Evolutionary conservation across 2,888 invertebrate species (phyloP).

Genomic region (Cantharis nigra): DNA sequence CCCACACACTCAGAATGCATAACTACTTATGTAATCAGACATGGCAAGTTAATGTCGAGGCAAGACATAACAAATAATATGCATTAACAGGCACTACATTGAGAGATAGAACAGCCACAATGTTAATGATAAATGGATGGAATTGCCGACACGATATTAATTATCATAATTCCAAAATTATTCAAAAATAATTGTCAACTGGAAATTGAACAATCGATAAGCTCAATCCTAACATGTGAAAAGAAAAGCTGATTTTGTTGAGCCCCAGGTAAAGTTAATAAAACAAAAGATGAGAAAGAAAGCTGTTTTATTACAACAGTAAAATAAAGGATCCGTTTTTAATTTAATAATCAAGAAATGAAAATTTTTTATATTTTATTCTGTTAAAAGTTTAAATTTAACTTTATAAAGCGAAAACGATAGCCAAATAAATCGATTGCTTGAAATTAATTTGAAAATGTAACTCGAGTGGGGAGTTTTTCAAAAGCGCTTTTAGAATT

Average conservation of each 20-base stretch:
- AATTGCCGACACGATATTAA: not conserved
- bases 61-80: not conserved
- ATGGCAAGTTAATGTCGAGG: constrained; percentile 8
- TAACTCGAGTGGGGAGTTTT: not conserved
- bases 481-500: constrained; percentile 3
- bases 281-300: too few species aligned
- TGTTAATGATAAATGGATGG: not conserved
- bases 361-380: not conserved
- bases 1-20: constrained; percentile 19
- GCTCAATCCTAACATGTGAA: too few species aligned
- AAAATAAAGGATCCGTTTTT: too few species aligned
- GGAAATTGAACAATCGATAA: too few species aligned
- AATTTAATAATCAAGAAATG: not conserved
- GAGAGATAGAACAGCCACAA: not conserved
- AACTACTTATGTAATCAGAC: constrained; percentile 26
- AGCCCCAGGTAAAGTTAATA: too few species aligned
- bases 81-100: not conserved
- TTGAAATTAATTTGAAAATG: not conserved
- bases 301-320: too few species aligned
- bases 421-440: not conserved
- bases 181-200: not conserved
- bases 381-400: not conserved
- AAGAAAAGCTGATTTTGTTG: too few species aligned
- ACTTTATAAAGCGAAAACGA: not conserved
- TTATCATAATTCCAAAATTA: not conserved